Evolutionary conservation across 2,888 invertebrate genomes (phyloP).

Genomic region (Meteorus cinctellus): DNA sequence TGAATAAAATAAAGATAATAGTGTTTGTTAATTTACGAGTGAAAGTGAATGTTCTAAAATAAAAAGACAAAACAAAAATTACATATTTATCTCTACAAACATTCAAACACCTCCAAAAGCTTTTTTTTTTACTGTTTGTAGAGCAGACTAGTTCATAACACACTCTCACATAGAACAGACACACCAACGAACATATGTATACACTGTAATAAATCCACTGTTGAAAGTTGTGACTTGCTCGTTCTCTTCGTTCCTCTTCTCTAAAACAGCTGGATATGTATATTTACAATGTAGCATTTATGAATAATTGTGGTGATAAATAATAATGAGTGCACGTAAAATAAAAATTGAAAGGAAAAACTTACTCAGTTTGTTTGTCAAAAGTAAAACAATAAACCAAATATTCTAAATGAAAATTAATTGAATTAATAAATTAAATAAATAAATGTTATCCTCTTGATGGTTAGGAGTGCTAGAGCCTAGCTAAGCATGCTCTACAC

Average conservation of each 20-base stretch:
- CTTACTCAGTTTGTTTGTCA: neutral
- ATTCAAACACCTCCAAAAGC: conserved; percentile 34
- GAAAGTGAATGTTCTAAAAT: conserved; percentile 4
- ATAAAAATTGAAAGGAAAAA: neutral
- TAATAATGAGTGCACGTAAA: conserved; percentile 16
- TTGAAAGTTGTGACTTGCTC: neutral
- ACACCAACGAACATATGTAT: neutral
- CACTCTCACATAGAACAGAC: neutral
- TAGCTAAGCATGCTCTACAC: conserved; percentile 68
- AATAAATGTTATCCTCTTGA: conserved; percentile 55
- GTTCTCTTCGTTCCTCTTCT: conserved; percentile 16
- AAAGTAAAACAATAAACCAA: conserved; percentile 14
- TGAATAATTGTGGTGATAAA: conserved; percentile 1
- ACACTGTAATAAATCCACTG: neutral
- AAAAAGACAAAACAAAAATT: conserved; percentile 8
- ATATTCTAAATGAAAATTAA: conserved; percentile 24
- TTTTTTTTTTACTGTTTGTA: conserved; percentile 14
- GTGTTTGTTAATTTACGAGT: conserved; percentile 21
- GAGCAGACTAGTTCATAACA: neutral
- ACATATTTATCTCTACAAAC: conserved; percentile 19
- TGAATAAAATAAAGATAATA: neutral
- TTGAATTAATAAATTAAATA: conserved; percentile 49
- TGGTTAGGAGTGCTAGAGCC: conserved; percentile 58
- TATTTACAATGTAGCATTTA: neutral
- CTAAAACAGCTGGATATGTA: conserved; percentile 41